Conservation (phyloP, 2,113 vertebrate species). For the Motacilla alba region DNA sequence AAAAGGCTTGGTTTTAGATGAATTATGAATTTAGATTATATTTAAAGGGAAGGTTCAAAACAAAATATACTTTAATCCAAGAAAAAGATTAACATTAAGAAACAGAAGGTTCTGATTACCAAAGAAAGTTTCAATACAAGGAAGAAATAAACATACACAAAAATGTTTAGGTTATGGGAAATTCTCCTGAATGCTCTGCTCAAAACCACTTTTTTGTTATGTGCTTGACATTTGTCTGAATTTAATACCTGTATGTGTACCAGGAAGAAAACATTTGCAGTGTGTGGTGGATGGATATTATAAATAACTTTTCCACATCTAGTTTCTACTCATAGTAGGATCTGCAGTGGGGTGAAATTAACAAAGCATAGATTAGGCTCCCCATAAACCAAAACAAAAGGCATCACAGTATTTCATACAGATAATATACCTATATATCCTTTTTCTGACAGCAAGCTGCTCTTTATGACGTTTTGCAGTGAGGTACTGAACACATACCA, state of each 20-base stretch:
- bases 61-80: neutral
- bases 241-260: neutral
- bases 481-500: neutral
- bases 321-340: neutral
- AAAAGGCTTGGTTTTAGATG: neutral
- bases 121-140: neutral
- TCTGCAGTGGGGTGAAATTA: neutral
- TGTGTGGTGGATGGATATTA: neutral
- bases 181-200: neutral
- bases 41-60: neutral
- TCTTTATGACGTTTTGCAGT: neutral
- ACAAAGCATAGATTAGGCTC: neutral
- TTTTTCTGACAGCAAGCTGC: neutral
- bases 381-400: constrained; percentile 1
- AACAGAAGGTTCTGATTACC: neutral
- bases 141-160: neutral
- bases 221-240: neutral
- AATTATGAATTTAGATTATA: neutral
- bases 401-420: neutral
- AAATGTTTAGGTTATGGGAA: neutral
- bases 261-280: neutral
- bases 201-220: neutral
- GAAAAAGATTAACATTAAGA: neutral
- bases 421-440: neutral
- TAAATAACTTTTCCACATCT: neutral